A percentile compares a stretch with the other conserved stretches of the same genome.
Evolutionary conservation across 2,888 invertebrate genomes (phyloP).

Genomic region (Drosophila pseudotakahashii): DNA sequence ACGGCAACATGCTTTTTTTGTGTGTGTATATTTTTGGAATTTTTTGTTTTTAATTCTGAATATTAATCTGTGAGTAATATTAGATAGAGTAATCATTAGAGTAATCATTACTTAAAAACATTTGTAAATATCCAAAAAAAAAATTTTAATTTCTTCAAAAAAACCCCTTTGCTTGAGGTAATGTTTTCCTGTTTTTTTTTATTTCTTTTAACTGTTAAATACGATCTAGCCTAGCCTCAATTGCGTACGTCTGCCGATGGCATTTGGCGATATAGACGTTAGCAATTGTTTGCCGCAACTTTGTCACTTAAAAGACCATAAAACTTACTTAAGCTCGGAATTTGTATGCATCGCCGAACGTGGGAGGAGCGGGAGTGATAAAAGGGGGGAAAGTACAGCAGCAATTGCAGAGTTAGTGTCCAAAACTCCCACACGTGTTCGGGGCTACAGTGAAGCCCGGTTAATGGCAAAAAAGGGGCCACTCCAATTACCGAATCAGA

Average conservation of each 20-base stretch:
- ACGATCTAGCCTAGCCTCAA: constrained; percentile 25
- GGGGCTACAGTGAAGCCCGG: constrained; percentile 10
- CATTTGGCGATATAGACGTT: constrained; percentile 49
- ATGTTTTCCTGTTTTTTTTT: background rate
- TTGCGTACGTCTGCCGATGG: constrained; percentile 44
- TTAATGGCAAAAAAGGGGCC: background rate
- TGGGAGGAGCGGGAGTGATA: constrained; percentile 11
- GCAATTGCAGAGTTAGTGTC: constrained; percentile 31
- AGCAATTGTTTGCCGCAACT: constrained; percentile 36
- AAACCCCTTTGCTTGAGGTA: too few species aligned
- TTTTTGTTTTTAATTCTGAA: too few species aligned
- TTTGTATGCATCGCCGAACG: constrained; percentile 56
- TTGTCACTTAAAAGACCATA: constrained; percentile 69
- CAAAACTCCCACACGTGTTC: constrained; percentile 41
- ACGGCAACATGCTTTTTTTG: too few species aligned
- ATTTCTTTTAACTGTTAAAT: background rate
- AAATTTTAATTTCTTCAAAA: too few species aligned
- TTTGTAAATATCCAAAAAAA: too few species aligned
- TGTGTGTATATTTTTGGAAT: too few species aligned
- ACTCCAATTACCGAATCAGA: constrained; percentile 24
- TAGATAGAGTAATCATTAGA: too few species aligned
- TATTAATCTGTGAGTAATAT: too few species aligned
- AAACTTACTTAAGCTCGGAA: constrained; percentile 59
- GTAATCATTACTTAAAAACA: too few species aligned
- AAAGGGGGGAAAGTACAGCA: constrained; percentile 9